phyloP scores from a whole-genome alignment of 2,113 vertebrate genomes.

The Plecotus auritus region DNA sequence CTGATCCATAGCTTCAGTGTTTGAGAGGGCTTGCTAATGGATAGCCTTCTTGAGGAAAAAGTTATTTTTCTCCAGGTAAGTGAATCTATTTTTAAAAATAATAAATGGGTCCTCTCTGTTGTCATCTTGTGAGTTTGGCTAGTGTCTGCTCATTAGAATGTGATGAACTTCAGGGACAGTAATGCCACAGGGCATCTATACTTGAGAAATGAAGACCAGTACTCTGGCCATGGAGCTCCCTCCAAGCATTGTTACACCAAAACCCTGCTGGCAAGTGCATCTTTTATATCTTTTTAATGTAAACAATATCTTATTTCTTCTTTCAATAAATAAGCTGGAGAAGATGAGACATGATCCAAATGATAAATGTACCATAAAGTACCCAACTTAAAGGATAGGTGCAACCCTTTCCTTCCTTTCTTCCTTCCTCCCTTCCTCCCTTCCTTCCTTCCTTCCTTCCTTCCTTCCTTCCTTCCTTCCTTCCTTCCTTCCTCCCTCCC shows the following conservation, averaged over 20 bases:
- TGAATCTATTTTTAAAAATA: not conserved
- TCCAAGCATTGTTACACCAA: not conserved
- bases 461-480: not conserved
- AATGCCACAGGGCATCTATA: not conserved
- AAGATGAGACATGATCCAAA: not conserved
- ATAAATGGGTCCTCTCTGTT: not conserved
- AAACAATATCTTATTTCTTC: not conserved
- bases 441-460: not conserved
- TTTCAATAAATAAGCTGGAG: not conserved
- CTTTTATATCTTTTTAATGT: not conserved
- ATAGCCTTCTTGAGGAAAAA: not conserved
- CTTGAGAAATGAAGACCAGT: not conserved
- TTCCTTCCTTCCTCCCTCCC: not conserved
- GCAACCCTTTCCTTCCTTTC: accelerated
- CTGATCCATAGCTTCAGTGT: not conserved
- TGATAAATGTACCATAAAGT: not conserved
- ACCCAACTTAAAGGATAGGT: not conserved
- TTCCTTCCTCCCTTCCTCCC: not conserved
- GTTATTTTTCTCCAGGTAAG: not conserved
- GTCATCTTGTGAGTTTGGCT: not conserved
- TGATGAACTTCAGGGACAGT: not conserved
- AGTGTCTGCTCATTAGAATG: not conserved
- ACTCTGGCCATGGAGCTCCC: not conserved
- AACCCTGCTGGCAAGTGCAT: not conserved
- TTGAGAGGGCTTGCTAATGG: not conserved